Evolutionary conservation across 1,140 invertebrate species (phyloP).

Genomic region (Globodera ellingtonae): DNA sequence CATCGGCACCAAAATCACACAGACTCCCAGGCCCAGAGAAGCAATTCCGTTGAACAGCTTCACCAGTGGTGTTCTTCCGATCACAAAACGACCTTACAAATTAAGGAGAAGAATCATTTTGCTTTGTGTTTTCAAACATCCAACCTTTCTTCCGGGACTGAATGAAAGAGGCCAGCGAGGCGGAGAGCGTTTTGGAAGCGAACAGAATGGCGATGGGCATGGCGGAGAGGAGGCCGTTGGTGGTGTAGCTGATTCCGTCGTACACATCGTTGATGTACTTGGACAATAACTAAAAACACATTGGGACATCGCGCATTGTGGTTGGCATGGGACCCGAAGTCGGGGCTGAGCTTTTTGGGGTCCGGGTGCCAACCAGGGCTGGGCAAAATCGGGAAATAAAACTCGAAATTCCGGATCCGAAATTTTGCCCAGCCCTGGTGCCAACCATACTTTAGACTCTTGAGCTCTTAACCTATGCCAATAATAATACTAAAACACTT

Average conservation of each 20-base stretch:
- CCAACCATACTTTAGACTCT: too few relatives aligned
- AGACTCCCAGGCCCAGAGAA: slow-evolving; percentile 60
- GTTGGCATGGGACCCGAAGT: background rate
- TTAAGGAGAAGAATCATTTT: background rate
- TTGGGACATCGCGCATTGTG: slow-evolving; percentile 14
- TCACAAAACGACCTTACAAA: slow-evolving; percentile 33
- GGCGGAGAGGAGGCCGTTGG: slow-evolving; percentile 60
- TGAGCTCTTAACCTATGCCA: too few relatives aligned
- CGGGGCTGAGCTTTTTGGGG: too few relatives aligned
- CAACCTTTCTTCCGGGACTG: slow-evolving; percentile 53
- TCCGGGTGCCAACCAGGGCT: too few relatives aligned
- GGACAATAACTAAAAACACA: slow-evolving; percentile 55
- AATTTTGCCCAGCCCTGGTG: too few relatives aligned
- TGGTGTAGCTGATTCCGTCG: slow-evolving; percentile 48
- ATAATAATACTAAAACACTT: too few relatives aligned
- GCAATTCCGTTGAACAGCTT: slow-evolving; percentile 63
- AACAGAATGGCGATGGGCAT: slow-evolving; percentile 62
- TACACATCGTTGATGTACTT: slow-evolving; percentile 62
- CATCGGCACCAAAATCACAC: slow-evolving; percentile 54
- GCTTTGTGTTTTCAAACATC: too few relatives aligned
- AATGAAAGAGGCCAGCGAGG: slow-evolving; percentile 61
- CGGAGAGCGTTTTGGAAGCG: slow-evolving; percentile 62
- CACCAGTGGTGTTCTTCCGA: slow-evolving; percentile 46
- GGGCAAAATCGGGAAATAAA: too few relatives aligned
- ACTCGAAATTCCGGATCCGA: too few relatives aligned